Evolutionary conservation across 2,797 vertebrate genomes (phyloP), one percentile per base, ranked within the genome.

Genomic region (Phalloptychus januarius): DNA sequence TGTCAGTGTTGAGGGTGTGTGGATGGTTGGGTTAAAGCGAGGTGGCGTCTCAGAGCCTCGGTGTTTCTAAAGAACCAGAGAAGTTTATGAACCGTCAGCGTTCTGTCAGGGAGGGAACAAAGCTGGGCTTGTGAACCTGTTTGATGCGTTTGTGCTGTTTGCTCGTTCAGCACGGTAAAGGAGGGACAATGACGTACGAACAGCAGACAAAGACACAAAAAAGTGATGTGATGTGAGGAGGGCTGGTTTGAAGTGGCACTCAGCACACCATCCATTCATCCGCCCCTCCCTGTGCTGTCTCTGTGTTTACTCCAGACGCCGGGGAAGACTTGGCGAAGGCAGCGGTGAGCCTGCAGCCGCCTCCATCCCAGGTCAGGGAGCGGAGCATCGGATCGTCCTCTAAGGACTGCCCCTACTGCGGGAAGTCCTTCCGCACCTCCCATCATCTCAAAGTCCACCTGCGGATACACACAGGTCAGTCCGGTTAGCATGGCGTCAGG

Each of bases 391-490:
- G 92, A 89, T 96, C 97, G 25, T 96, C 97, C 92, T 97, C 98
- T 95, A 99, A 99, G 95, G 98, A 99, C 93, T 99, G 98, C 85
- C 97, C 98, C 40, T 99, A 99, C 93, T 99, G 98, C 82, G 98
- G 98, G 89, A 99, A 99, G 93, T 97, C 97, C 75, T 99, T 99
- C 96, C 97, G 98, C 93, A 99, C 98, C 61, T 99, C 98, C 61
- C 98, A 99, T 85, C 98, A 99, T 91, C 96, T 99, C 90, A 99
- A 99, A 93, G 98, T 99, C 88, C 98, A 99, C 93, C 96, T 99
- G 95, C 96, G 98, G 96, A 99, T 99, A 96, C 98, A 99, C 86
- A 99, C 98, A 97, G 98, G 98, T 99, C 94, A 97, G 97, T 92
- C 83, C 52, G 12, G 67, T 56, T n/a, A 25, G 18, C 63, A 15